Evolutionary conservation across 2,888 invertebrate species (phyloP).

Genomic region (Onchidella celtica): DNA sequence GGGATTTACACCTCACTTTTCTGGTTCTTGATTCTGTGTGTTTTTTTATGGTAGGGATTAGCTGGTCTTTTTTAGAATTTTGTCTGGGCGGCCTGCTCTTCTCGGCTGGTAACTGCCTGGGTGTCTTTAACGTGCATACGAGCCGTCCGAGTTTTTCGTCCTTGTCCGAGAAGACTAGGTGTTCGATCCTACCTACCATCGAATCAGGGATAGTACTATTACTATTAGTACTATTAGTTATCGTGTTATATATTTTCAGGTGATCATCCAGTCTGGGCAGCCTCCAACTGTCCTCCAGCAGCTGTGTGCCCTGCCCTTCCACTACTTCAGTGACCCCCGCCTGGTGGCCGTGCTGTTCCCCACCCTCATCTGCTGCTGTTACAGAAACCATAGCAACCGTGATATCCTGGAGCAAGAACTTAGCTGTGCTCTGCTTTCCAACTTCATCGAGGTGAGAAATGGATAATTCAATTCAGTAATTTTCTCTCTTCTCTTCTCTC

Average conservation of each 20-base stretch:
- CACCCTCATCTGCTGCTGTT: slow-evolving; percentile 87
- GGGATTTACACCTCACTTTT: no score
- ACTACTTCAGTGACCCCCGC: slow-evolving; percentile 89
- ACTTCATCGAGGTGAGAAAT: slow-evolving; percentile 80
- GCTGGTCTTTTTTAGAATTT: no score
- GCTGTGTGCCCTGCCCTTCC: slow-evolving; percentile 89
- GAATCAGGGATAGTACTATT: no score
- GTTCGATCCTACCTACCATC: no score
- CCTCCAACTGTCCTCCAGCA: slow-evolving; percentile 91
- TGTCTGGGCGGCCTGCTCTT: no score
- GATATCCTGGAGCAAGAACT: slow-evolving; percentile 88
- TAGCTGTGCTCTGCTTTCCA: slow-evolving; percentile 80
- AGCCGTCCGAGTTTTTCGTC: no score
- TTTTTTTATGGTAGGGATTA: background rate
- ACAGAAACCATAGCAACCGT: slow-evolving; percentile 86
- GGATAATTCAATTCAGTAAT: background rate
- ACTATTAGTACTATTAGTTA: background rate
- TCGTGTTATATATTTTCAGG: slow-evolving; percentile 80
- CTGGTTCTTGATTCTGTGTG: background rate
- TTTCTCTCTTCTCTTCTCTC: background rate
- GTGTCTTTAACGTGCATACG: no score
- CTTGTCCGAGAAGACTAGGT: no score
- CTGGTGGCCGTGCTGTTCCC: slow-evolving; percentile 89
- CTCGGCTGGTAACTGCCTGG: no score
- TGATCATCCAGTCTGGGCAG: slow-evolving; percentile 87